These are phyloP conservation scores for Pseudopleuronectes americanus DNA, from an alignment of 2,797 vertebrate genomes.

Conservation along the genomic window DNA sequence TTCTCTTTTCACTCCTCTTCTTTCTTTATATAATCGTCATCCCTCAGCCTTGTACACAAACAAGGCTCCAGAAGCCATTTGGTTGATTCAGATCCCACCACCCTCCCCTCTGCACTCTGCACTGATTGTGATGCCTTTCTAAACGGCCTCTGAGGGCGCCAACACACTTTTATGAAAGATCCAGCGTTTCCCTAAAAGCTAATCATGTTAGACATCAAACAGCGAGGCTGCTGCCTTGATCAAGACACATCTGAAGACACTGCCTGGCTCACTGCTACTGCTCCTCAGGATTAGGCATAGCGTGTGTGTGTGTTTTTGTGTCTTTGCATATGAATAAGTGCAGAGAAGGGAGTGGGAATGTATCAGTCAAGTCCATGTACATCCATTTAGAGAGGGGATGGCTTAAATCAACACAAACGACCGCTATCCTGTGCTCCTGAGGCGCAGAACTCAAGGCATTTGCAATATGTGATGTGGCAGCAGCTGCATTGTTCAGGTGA, in stretches of 20 bases:
- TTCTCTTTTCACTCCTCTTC: background rate
- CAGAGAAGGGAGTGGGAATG: constrained; percentile 14
- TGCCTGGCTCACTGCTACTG: constrained; percentile 33
- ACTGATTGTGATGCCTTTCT: constrained; percentile 71
- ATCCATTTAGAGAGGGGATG: constrained; percentile 5
- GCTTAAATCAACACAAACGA: background rate
- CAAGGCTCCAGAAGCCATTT: constrained; percentile 46
- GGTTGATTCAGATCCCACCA: constrained; percentile 27
- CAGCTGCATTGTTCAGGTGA: background rate
- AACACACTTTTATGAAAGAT: constrained; percentile 75
- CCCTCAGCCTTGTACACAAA: constrained; percentile 25
- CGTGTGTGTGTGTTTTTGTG: constrained; percentile 25
- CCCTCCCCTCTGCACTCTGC: constrained; percentile 26
- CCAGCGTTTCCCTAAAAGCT: constrained; percentile 76
- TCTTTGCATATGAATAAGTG: constrained; percentile 10
- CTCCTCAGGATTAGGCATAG: constrained; percentile 44
- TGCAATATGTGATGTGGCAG: background rate
- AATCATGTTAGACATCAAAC: constrained; percentile 82
- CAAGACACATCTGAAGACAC: constrained; percentile 70
- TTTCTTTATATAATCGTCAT: constrained; percentile 2
- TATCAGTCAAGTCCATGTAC: background rate
- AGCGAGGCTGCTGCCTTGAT: constrained; percentile 68
- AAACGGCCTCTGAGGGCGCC: constrained; percentile 63
- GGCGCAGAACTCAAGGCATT: background rate
- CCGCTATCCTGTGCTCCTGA: background rate